Evolutionary conservation across 2,888 invertebrate genomes (phyloP).

Genomic region (Bombylius discolor): DNA sequence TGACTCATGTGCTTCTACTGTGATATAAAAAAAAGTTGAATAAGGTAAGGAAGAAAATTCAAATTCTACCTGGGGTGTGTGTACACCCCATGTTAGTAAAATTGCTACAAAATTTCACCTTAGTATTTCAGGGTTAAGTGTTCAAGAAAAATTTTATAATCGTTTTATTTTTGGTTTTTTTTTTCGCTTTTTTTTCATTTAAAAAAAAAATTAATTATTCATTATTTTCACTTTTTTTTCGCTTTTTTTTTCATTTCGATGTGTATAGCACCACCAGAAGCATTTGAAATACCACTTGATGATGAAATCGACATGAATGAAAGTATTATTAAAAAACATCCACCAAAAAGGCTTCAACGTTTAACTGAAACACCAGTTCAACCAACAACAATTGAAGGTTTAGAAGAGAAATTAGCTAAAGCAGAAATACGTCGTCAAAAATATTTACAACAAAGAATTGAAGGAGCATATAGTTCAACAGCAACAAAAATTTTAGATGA

Average conservation of each 20-base stretch:
- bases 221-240: too few relatives aligned
- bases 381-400: constrained; percentile 46
- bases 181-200: too few relatives aligned
- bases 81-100: too few relatives aligned
- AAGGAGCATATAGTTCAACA: constrained; percentile 4
- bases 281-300: constrained; percentile 47
- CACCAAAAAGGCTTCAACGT: constrained; percentile 54
- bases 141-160: too few relatives aligned
- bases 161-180: too few relatives aligned
- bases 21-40: too few relatives aligned
- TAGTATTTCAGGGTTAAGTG: too few relatives aligned
- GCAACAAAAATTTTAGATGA: not conserved
- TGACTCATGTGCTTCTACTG: too few relatives aligned
- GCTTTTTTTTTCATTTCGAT: not conserved
- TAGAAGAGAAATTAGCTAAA: constrained; percentile 57
- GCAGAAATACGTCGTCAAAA: constrained; percentile 56
- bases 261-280: constrained; percentile 38
- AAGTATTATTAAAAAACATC: constrained; percentile 44
- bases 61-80: too few relatives aligned
- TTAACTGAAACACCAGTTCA: constrained; percentile 44
- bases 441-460: constrained; percentile 27
- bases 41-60: too few relatives aligned
- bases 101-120: too few relatives aligned
- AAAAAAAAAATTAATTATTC: too few relatives aligned
- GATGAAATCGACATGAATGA: constrained; percentile 29